These are phyloP conservation scores for Bungarus multicinctus DNA, from an alignment of 2,113 vertebrate genomes.

Conservation along the genomic window DNA sequence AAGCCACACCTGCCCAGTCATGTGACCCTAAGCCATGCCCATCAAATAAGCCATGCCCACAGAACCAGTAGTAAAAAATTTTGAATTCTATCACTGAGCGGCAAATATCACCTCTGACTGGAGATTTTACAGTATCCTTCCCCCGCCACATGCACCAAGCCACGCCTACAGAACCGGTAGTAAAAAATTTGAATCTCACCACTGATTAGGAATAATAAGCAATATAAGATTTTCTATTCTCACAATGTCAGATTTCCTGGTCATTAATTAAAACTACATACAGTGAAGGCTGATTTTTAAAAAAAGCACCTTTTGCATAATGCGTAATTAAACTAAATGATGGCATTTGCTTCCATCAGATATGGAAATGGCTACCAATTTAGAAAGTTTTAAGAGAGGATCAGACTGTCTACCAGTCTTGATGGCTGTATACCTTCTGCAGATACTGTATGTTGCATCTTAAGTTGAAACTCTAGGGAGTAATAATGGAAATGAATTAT, in stretches of 20 bases:
- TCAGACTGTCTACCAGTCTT: neutral
- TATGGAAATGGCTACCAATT: neutral
- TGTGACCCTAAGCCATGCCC: too few species aligned
- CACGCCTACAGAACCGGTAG: too few species aligned
- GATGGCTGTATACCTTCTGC: neutral
- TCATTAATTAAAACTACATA: neutral
- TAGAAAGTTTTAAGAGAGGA: neutral
- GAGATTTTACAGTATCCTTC: too few species aligned
- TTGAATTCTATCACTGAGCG: too few species aligned
- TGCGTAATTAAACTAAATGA: neutral
- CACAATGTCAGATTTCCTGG: neutral
- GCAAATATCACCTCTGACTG: too few species aligned
- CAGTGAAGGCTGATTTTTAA: neutral
- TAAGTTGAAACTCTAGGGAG: neutral
- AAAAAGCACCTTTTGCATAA: neutral
- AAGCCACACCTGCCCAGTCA: too few species aligned
- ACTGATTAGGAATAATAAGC: neutral
- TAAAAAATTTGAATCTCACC: too few species aligned
- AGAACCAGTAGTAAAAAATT: too few species aligned
- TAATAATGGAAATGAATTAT: neutral
- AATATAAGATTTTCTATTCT: neutral
- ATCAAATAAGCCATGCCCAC: too few species aligned
- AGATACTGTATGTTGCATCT: neutral
- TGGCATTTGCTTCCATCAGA: neutral
- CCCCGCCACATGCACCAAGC: too few species aligned